These are phyloP conservation scores for Clitarchus hookeri DNA, from an alignment of 2,888 invertebrate genomes.

Conservation along the genomic window DNA sequence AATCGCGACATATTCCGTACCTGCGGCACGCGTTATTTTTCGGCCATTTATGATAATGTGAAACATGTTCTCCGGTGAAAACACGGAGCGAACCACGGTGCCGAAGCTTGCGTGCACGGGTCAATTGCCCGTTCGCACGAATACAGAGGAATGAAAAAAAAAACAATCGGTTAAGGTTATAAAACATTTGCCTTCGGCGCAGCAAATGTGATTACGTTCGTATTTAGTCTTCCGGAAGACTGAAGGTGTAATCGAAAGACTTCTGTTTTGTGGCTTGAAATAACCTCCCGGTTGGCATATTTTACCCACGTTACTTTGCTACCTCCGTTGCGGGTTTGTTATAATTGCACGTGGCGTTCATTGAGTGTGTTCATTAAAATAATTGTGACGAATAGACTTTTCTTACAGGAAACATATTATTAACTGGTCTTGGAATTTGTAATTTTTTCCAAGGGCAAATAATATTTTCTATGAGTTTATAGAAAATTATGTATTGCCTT, in stretches of 20 bases:
- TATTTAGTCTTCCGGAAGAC: neutral
- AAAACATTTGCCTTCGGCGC: neutral
- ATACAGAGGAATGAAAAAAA: neutral
- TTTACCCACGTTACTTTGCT: too few relatives aligned
- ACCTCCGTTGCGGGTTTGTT: too few relatives aligned
- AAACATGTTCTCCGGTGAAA: neutral
- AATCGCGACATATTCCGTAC: neutral
- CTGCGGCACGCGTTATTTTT: neutral
- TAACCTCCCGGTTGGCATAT: neutral
- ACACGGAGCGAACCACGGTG: neutral
- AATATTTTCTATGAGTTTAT: too few relatives aligned
- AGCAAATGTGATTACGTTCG: neutral
- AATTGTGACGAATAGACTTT: too few relatives aligned
- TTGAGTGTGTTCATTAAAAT: too few relatives aligned
- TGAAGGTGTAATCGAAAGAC: neutral
- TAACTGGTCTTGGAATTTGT: too few relatives aligned
- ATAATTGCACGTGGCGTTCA: too few relatives aligned
- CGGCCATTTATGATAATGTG: neutral
- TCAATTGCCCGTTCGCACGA: neutral
- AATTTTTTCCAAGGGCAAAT: too few relatives aligned
- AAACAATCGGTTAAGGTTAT: neutral
- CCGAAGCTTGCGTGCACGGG: neutral
- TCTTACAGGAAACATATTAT: too few relatives aligned
- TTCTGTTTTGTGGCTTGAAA: neutral
- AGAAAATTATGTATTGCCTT: too few relatives aligned